Evolutionary conservation across 2,888 invertebrate species (phyloP).

Genomic region (Amphipyra tragopoginis): DNA sequence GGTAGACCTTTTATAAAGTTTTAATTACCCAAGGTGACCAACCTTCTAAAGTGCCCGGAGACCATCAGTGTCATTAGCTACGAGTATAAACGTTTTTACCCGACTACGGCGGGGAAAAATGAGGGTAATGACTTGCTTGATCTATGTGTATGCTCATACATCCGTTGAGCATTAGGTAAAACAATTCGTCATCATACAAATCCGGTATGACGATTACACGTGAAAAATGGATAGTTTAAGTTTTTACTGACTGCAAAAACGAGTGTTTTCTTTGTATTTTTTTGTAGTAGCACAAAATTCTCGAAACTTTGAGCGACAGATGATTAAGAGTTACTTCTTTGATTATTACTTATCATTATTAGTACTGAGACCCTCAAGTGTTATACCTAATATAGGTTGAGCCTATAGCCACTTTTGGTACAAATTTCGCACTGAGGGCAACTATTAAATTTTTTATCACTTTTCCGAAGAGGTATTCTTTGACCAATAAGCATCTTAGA

Average conservation of each 20-base stretch:
- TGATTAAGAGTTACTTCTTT: background rate
- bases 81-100: constrained; percentile 27
- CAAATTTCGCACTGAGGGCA: too few relatives aligned
- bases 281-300: background rate
- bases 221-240: constrained; percentile 30
- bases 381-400: too few relatives aligned
- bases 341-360: too few relatives aligned
- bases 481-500: too few relatives aligned
- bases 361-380: too few relatives aligned
- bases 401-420: too few relatives aligned
- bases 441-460: too few relatives aligned
- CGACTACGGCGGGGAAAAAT: constrained; percentile 35
- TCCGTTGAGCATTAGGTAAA: constrained; percentile 46
- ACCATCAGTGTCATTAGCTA: constrained; percentile 34
- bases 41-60: constrained; percentile 30
- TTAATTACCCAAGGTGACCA: constrained; percentile 28
- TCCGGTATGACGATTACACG: constrained; percentile 22
- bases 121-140: constrained; percentile 40
- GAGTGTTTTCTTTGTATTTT: background rate
- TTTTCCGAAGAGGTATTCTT: too few relatives aligned
- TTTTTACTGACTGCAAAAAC: constrained; percentile 14
- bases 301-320: background rate
- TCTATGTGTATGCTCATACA: constrained; percentile 38
- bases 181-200: constrained; percentile 30
- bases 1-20: constrained; percentile 26